Percentiles rank a stretch among this genome's conserved stretches.
These are phyloP conservation scores for Drosophila tsacasi DNA, from an alignment of 1,140 invertebrate species.

Conservation along the genomic window DNA sequence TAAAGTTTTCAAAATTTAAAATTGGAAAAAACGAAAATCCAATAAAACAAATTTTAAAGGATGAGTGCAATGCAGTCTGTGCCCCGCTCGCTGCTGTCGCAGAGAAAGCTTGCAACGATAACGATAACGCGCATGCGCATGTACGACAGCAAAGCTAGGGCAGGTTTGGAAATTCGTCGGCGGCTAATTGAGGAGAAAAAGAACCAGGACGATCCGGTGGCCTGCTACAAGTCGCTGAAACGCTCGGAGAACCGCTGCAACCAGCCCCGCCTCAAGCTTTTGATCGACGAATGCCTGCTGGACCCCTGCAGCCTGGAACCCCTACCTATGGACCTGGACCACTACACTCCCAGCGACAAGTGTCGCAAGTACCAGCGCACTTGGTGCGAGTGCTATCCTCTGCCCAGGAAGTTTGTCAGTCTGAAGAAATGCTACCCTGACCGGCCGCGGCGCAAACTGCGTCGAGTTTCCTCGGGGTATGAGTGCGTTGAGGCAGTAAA, in stretches of 20 bases:
- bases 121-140: not conserved
- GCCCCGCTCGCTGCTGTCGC: not conserved
- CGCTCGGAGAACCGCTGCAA: slow-evolving; percentile 14
- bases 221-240: slow-evolving; percentile 4
- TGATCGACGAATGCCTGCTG: slow-evolving; percentile 3
- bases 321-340: slow-evolving; percentile 16
- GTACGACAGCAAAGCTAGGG: not conserved
- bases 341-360: slow-evolving; percentile 43
- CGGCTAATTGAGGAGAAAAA: not conserved
- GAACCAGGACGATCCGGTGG: too few species aligned
- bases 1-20: slow-evolving; percentile 6
- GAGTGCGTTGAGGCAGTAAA: not conserved
- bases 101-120: not conserved
- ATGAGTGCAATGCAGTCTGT: slow-evolving; percentile 11
- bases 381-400: slow-evolving; percentile 32
- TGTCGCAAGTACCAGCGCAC: slow-evolving; percentile 31
- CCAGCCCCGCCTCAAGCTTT: not conserved
- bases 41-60: not conserved
- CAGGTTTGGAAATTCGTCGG: not conserved
- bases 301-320: slow-evolving; percentile 4
- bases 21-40: slow-evolving; percentile 12
- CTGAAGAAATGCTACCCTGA: slow-evolving; percentile 11
- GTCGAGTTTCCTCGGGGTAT: too few species aligned
- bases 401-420: not conserved
- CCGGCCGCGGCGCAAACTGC: not conserved